Conservation (phyloP, 2,797 vertebrate species). For the Acrocephalus scirpaceus region DNA sequence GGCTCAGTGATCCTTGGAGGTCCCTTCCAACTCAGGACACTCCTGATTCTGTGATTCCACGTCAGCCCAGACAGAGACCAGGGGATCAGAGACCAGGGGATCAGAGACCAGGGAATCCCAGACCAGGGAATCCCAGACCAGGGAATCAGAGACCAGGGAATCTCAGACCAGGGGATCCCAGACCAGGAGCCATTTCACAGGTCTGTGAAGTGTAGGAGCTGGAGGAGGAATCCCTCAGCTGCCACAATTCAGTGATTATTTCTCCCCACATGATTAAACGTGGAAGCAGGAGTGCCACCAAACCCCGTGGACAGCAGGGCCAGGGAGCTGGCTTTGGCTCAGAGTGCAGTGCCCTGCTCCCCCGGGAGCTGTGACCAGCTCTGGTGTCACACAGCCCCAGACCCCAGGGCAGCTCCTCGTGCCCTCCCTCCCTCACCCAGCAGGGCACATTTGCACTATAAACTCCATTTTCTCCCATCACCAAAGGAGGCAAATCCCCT, state of each 20-base stretch:
- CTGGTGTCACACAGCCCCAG: not conserved
- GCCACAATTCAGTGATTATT: rapidly evolving
- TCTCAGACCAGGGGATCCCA: not conserved
- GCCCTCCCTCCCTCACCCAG: not conserved
- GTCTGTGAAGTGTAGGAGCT: not conserved
- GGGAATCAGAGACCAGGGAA: no score
- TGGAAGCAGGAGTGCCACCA: not conserved
- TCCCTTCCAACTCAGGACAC: not conserved
- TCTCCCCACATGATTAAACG: rapidly evolving
- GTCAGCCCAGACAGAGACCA: not conserved
- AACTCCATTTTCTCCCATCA: not conserved
- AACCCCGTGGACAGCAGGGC: rapidly evolving
- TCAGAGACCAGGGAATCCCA: not conserved
- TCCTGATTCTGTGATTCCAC: not conserved
- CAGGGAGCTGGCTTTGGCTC: not conserved
- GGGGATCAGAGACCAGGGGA: no score
- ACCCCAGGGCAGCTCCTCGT: not conserved
- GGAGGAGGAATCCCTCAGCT: not conserved
- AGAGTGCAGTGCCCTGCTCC: not conserved
- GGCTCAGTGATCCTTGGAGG: not conserved
- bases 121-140: not conserved
- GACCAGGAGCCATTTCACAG: rapidly evolving
- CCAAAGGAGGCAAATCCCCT: not conserved
- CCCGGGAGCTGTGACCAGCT: rapidly evolving
- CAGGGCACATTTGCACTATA: not conserved